Base-by-base conservation (phyloP, 2,888 invertebrate genomes). In the Lymantria dispar region DNA sequence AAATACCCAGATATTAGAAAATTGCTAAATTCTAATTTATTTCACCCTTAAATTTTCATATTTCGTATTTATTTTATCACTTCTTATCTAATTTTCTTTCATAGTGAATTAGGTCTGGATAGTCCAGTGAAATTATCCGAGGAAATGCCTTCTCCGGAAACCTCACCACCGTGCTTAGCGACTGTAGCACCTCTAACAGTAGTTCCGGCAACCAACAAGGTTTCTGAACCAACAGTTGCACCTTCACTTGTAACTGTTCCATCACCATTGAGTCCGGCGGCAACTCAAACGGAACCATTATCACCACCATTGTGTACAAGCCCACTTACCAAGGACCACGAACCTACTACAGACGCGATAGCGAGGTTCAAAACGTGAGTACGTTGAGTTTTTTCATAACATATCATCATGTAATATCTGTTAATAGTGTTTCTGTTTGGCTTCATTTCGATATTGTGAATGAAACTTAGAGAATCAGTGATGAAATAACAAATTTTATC, bases 301-400 rank as follows among this genome's bases (percentile, higher is more conserved):
- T 91, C 89, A 0, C 91, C 90, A 0, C 91, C 89, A 8, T 76
- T 89, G 3, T 91, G 88, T 69, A 85, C 80, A 47, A 91, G 88
- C 56, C 90, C 90, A 1, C 87, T 83, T 5, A 72, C 76, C 12
- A 87, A 79, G 56, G 86, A 86, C 47, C 77, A 79, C 45, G 83
- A 80, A 43, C 79, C 88, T 0, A 76, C 84, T 8, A 78, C 80
- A 37, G 92, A 91, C 51, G 87, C 91, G 1, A 83, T 92, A 54
- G 81, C 81, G 9, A 73, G 86, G 46, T 92, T 91, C 57, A 92
- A 91, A 79, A 90, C 90, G 92, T 92, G 74, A 85, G 91, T 83
- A 62, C 57, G 40, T 40, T 43, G 14, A 30, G 14, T 33, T 14
- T 33, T 43, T 43, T 14, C 22, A 33, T 43, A 10, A 10, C 8